phyloP scores from a whole-genome alignment of 1,140 invertebrate species.

The Drosophila truncata region DNA sequence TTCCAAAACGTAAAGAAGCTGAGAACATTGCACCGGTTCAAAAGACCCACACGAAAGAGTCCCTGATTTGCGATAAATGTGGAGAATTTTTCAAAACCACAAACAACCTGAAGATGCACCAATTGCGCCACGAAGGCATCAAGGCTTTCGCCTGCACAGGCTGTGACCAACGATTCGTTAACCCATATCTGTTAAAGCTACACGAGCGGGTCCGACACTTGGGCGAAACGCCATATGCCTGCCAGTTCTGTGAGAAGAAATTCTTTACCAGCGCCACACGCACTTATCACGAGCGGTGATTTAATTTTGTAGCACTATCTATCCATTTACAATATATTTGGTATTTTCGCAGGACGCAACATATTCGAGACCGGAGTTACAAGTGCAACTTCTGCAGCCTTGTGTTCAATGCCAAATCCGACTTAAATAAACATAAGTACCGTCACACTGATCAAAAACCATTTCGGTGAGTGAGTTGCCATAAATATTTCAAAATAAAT shows the following conservation, averaged over 20 bases:
- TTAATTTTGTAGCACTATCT: background rate
- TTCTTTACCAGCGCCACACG: constrained; percentile 44
- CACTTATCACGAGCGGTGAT: constrained; percentile 40
- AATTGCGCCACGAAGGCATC: constrained; percentile 34
- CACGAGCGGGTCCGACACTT: constrained; percentile 41
- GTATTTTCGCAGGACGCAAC: constrained; percentile 8
- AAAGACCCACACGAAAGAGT: background rate
- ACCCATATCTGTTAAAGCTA: constrained; percentile 26
- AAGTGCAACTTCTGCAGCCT: constrained; percentile 30
- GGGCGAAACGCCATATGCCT: constrained; percentile 46
- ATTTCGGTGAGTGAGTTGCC: constrained; percentile 18
- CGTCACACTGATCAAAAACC: constrained; percentile 33
- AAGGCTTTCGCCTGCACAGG: constrained; percentile 35
- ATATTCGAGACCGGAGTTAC: constrained; percentile 16
- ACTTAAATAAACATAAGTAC: constrained; percentile 35
- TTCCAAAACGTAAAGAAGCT: too few relatives aligned
- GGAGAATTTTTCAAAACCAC: constrained; percentile 31
- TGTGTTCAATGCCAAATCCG: constrained; percentile 31
- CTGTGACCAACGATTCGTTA: constrained; percentile 28
- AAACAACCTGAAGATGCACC: constrained; percentile 40
- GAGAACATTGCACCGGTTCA: background rate
- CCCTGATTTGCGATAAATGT: constrained; percentile 31
- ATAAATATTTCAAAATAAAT: background rate
- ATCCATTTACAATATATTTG: background rate
- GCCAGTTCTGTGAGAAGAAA: constrained; percentile 27